Evolutionary conservation across 2,113 vertebrate species (phyloP), one percentile per base, ranked within the genome.

Genomic region (Cathartes aura): DNA sequence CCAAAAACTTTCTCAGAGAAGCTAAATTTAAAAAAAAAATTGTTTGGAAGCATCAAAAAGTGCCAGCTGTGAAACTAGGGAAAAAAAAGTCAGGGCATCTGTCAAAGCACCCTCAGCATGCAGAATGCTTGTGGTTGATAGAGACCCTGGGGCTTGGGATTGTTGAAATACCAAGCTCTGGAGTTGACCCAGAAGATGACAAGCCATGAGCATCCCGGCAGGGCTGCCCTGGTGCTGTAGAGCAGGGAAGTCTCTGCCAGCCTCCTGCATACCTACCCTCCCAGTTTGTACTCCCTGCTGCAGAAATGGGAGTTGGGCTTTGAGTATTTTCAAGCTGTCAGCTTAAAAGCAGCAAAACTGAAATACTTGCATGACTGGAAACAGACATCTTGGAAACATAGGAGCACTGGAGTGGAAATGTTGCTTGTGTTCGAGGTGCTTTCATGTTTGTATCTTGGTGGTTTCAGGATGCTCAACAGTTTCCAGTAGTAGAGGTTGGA

Each of bases 241-340:
- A 71, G 34, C 52, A 42, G 75, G 60, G 52, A 30, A 15, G 52
- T 30, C 15, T 75, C 84, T 27, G 18, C 62, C 29, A 43, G 0
- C 16, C 29, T 62, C 34, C 43, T 73, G 29, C 14, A 9, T 8
- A 4, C 0, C 0, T 24, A 0, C 17, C 9, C 56, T 80, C 36
- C 40, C 45, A 29, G 36, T 66, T 42, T 66, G 50, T 75, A 9
- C 60, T 82, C 52, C 34, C 15, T 59, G 38, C 52, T 82, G 63
- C 53, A 43, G 34, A 48, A 23, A 48, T n/a, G 70, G 21, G 36
- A 73, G 15, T 0, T 68, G 34, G 14, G 16, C 22, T 87, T 80
- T 15, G 29, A 73, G 29, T 48, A 11, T 86, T 93, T 80, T 40
- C 34, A 43, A 0, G 27, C n/a, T 87, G 29, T 63, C 32, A 17